Base-by-base conservation (phyloP, 2,888 invertebrate species). In the Cerastis rubricosa region DNA sequence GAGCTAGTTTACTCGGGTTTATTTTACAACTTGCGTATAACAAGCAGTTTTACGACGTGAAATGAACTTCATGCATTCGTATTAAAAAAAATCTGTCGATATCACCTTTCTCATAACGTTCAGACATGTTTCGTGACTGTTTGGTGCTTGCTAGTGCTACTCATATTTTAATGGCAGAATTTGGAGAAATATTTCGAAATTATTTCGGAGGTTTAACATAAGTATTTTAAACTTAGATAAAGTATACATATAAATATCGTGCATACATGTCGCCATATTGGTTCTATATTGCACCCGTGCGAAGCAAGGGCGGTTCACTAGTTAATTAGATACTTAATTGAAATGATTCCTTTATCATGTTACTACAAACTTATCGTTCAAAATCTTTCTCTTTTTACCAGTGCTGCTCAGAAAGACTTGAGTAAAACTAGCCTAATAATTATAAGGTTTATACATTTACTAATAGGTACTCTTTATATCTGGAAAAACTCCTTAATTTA, bases 401-500 rank as follows among this genome's bases (percentile, higher is more conserved):
- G 5, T 64, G 67, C 17, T 54, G 49, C 54, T 14, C 49, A 66
- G 22, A 66, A 79, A 57, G 9, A 43, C 49, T 59, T 51, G 0
- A 57, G 14, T 64, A 40, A 45, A 65, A 22, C 43, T 63, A 29
- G 59, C n/a, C 25, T 54, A 63, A 74, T 25, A 78, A 83, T 71
- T 74, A 71, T 63, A 72, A 40, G 14, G 63, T 59, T 49, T 9
- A 61, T 59, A 29, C 8, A 17, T 64, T 64, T n/a, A 45, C 61
- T 63, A 68, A 64, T n/a, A 35, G 35, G 35, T 57, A 47, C 49
- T 51, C 54, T 25, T 61, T 59, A 61, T 70, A 43, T 19, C 25
- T 57, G 65, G 51, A 70, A 72, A 73, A 77, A 22, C 71, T 83
- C 51, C 43, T 74, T 74, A 70, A 86, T 83, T 85, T 86, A 57